Evolutionary conservation across 2,797 vertebrate species (phyloP), one percentile per base, ranked within the genome.

Genomic region (Argyrosomus regius): DNA sequence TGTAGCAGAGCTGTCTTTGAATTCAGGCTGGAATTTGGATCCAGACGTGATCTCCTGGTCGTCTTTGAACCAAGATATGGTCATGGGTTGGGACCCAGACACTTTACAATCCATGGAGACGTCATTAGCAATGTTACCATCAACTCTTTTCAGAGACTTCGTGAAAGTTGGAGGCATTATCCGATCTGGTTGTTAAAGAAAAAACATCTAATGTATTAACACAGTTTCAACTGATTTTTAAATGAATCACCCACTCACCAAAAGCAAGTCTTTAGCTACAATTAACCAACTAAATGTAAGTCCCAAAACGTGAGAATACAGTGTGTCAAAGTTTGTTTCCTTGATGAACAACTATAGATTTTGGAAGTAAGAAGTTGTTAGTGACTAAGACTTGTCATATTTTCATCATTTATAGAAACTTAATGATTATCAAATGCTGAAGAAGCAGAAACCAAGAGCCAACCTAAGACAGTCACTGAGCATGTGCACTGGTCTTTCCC

Each of bases 21-120:
- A 97, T 3, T 96, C 95, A 53, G 96, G 90, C 89, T 93, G 95
- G 84, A 97, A 96, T 91, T 96, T 99, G 74, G 93, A 86, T 50
- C 96, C 96, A 83, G 96, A 67, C 22, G 87, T 62, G 58, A 99
- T 84, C 87, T 99, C 97, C 88, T 89, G 95, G 17, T 97, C 96
- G 3, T 98, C 96, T 93, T 99, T 99, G 91, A 97, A 99, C 98
- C 98, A 99, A 82, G 93, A 91, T 60, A 99, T 85, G 1, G 95
- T 97, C 96, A 99, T 98, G 69, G 98, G 98, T 83, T 99, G 96
- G 58, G 98, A 99, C 73, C 98, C 98, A 78, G 98, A 97, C 71
- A 99, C 96, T 89, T 96, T 99, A 93, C 97, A 98, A 79, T 99
- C 98, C 92, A 99, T 87, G 50, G 87, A 96, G 79, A 97, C 93